Percentiles rank a stretch among this genome's conserved stretches.
Evolutionary conservation across 64 coral and sea anemone genomes (phyloP).

Genomic region (Cladopsammia gracilis): DNA sequence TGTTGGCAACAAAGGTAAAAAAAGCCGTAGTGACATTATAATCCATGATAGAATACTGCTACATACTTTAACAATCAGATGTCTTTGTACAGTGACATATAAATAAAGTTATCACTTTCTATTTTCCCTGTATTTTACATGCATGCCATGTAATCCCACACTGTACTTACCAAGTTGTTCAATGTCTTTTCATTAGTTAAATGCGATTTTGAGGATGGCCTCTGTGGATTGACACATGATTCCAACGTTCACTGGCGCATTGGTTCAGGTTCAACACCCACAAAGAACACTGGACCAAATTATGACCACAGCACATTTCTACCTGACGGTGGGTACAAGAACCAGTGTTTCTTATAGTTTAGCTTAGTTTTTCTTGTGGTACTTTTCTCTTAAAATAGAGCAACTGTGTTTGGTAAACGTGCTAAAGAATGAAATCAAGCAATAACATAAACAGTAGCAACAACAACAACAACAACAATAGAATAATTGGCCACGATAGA

Average conservation of each 20-base stretch:
- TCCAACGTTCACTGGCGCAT: constrained; percentile 28
- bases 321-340: constrained; percentile 10
- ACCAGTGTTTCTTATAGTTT: background rate
- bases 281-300: constrained; percentile 56
- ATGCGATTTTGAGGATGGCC: constrained; percentile 59
- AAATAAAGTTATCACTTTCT: background rate
- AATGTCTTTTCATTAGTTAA: background rate
- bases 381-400: background rate
- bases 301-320: constrained; percentile 54
- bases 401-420: too few relatives aligned
- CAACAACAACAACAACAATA: too few relatives aligned
- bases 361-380: background rate
- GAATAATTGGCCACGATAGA: too few relatives aligned
- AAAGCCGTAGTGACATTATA: too few relatives aligned
- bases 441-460: too few relatives aligned
- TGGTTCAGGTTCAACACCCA: constrained; percentile 65
- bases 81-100: background rate
- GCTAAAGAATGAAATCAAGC: too few relatives aligned
- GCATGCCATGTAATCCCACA: background rate
- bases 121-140: background rate
- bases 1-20: constrained; percentile 15
- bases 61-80: too few relatives aligned
- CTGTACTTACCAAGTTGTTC: background rate
- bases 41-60: too few relatives aligned
- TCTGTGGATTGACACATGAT: constrained; percentile 43